These are phyloP conservation scores for Cenopis cana DNA, from an alignment of 2,888 invertebrate species.

Conservation along the genomic window DNA sequence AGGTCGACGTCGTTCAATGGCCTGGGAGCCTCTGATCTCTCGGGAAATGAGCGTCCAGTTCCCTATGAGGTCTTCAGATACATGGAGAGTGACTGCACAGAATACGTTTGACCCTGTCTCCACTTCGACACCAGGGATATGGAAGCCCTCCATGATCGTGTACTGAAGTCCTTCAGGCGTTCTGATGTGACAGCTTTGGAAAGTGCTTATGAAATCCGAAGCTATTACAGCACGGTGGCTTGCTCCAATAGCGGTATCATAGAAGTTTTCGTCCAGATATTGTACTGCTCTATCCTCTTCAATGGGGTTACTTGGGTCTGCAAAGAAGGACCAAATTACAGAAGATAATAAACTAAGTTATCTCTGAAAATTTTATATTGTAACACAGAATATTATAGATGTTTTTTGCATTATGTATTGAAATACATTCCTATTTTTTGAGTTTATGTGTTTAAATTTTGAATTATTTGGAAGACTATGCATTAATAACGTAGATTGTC, in stretches of 20 bases:
- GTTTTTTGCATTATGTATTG: too few relatives aligned
- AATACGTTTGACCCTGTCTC: constrained; percentile 3
- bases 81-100: constrained; percentile 31
- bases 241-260: constrained; percentile 38
- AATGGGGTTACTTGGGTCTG: constrained; percentile 45
- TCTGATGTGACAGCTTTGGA: constrained; percentile 42
- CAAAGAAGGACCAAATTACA: neutral
- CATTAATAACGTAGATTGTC: too few relatives aligned
- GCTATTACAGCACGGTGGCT: constrained; percentile 23
- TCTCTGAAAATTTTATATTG: too few relatives aligned
- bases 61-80: constrained; percentile 39
- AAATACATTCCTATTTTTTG: too few relatives aligned
- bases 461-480: too few relatives aligned
- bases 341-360: too few relatives aligned
- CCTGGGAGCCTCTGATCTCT: constrained; percentile 29
- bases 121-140: constrained; percentile 30
- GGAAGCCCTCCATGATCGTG: constrained; percentile 33
- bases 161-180: constrained; percentile 40
- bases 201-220: constrained; percentile 1
- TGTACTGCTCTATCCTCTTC: constrained; percentile 34
- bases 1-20: constrained; percentile 26
- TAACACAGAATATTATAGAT: too few relatives aligned
- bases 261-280: constrained; percentile 25
- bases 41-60: constrained; percentile 37
- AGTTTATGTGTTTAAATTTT: too few relatives aligned